Percentiles rank a stretch among this genome's conserved stretches.
Conservation (phyloP, 2,113 vertebrate genomes). For the Oxyura jamaicensis region DNA sequence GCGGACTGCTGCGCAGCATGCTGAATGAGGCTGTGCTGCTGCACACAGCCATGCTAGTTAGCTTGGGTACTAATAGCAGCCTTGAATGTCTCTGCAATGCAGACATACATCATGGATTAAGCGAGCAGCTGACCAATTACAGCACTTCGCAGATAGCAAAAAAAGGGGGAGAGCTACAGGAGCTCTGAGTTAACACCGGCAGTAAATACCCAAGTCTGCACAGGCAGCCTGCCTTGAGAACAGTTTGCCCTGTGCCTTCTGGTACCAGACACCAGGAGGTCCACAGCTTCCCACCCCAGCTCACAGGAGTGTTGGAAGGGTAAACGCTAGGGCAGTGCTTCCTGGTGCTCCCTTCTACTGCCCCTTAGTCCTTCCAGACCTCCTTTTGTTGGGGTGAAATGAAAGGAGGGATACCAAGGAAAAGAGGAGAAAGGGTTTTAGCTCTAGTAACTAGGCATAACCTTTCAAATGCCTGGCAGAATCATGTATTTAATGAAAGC, state of each 20-base stretch:
- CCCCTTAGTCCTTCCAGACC: neutral
- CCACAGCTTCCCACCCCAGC: neutral
- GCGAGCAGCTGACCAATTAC: conserved; percentile 54
- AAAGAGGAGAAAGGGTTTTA: neutral
- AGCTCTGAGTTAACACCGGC: neutral
- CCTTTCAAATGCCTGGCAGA: neutral
- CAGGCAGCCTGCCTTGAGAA: conserved; percentile 27
- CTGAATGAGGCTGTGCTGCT: neutral
- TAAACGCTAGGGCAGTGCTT: neutral
- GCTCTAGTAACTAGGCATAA: neutral
- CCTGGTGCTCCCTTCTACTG: neutral
- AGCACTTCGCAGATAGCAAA: conserved; percentile 1
- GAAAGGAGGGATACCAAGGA: neutral
- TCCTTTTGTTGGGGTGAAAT: neutral
- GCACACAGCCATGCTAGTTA: conserved; percentile 35
- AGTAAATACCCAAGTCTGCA: neutral
- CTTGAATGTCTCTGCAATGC: conserved; percentile 56
- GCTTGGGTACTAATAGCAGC: conserved; percentile 7
- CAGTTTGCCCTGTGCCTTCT: neutral
- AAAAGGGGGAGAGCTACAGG: neutral
- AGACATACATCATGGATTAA: conserved; percentile 52
- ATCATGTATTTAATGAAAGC: neutral
- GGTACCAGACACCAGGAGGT: neutral
- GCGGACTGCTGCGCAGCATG: neutral
- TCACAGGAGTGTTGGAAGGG: neutral